A percentile compares a stretch with the other conserved stretches of the same genome.
These are phyloP conservation scores for Rafetus swinhoei DNA, from an alignment of 2,113 vertebrate genomes.

Conservation along the genomic window DNA sequence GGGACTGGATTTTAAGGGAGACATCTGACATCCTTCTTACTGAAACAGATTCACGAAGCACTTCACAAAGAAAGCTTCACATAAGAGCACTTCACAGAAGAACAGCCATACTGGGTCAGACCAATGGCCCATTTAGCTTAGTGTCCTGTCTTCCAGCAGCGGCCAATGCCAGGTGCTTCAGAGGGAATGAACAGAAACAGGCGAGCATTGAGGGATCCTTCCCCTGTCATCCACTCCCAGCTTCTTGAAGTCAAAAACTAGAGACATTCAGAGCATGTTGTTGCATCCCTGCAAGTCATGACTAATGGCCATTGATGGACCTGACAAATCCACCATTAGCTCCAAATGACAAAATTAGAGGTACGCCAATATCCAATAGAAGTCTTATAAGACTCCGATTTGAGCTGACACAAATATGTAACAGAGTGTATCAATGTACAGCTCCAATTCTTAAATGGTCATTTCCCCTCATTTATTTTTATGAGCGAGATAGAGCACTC, in stretches of 20 bases:
- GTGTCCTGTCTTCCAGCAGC: too few relatives aligned
- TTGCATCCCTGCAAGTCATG: too few relatives aligned
- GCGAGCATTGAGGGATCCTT: too few relatives aligned
- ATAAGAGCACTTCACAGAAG: too few relatives aligned
- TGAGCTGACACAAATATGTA: slow-evolving; percentile 36
- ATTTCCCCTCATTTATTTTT: slow-evolving; percentile 43
- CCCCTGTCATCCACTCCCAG: too few relatives aligned
- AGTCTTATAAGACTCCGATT: slow-evolving; percentile 35
- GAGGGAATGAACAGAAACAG: too few relatives aligned
- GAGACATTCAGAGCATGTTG: too few relatives aligned
- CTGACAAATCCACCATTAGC: slow-evolving; percentile 23
- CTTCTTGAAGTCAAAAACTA: too few relatives aligned
- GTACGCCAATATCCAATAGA: slow-evolving; percentile 26
- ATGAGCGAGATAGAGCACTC: slow-evolving; percentile 23
- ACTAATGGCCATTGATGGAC: not conserved
- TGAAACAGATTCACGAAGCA: slow-evolving; percentile 40
- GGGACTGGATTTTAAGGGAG: slow-evolving; percentile 15
- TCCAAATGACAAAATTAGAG: slow-evolving; percentile 61
- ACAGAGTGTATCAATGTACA: slow-evolving; percentile 21
- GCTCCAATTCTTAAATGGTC: slow-evolving; percentile 44
- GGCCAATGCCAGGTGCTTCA: too few relatives aligned
- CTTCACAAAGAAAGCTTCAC: slow-evolving; percentile 30
- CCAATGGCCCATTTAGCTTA: too few relatives aligned
- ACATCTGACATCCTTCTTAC: slow-evolving; percentile 17
- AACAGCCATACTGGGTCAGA: too few relatives aligned